Conservation (phyloP, 23 tunicate genomes). For the Styela clava region DNA sequence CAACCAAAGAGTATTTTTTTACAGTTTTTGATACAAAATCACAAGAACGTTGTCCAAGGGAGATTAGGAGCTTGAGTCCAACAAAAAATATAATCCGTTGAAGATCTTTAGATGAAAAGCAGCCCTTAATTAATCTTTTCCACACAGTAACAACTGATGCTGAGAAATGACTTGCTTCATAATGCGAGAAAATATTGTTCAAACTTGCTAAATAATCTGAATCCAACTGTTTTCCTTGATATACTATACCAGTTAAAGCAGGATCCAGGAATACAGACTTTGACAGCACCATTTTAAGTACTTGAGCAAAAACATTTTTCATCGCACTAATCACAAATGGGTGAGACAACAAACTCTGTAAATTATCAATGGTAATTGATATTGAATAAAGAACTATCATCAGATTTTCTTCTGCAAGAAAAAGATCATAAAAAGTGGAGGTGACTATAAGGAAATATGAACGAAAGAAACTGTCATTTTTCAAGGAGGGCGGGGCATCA, state of each 20-base stretch:
- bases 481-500: not conserved
- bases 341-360: not conserved
- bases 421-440: too few species aligned
- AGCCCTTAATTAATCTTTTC: not conserved
- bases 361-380: not conserved
- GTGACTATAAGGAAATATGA: not conserved
- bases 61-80: not conserved
- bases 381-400: not conserved
- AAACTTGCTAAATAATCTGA: not conserved
- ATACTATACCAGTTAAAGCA: not conserved
- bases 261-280: not conserved
- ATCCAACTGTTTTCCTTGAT: not conserved
- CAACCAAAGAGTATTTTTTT: not conserved
- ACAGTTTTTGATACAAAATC: not conserved
- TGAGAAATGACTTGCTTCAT: not conserved
- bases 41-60: not conserved
- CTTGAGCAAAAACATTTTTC: not conserved
- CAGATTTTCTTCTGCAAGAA: not conserved
- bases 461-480: not conserved
- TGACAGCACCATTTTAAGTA: not conserved
- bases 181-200: not conserved
- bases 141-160: not conserved
- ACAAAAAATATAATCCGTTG: too few species aligned
- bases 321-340: not conserved
- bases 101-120: too few species aligned